A percentile compares a stretch with the other conserved stretches of the same genome.
phyloP scores from a whole-genome alignment of 1,140 invertebrate genomes.

The Maconellicoccus hirsutus region DNA sequence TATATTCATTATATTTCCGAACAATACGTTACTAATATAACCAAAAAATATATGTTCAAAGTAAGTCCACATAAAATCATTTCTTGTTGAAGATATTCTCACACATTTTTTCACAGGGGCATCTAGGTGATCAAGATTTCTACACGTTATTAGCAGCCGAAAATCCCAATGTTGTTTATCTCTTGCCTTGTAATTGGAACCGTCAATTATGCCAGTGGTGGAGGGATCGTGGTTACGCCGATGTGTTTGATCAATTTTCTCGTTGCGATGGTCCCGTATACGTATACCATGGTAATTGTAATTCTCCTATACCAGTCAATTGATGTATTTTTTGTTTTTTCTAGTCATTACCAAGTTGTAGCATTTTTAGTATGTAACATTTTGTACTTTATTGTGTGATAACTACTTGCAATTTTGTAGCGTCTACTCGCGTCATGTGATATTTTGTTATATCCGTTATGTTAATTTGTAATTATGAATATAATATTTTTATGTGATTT shows the following conservation, averaged over 20 bases:
- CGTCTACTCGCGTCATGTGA: too few relatives aligned
- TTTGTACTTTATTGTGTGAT: too few relatives aligned
- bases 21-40: slow-evolving; percentile 24
- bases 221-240: slow-evolving; percentile 61
- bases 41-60: slow-evolving; percentile 25
- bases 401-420: too few relatives aligned
- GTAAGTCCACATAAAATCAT: not conserved
- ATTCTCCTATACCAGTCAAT: slow-evolving; percentile 52
- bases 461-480: too few relatives aligned
- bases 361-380: not conserved
- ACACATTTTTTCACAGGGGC: slow-evolving; percentile 44
- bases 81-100: not conserved
- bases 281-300: slow-evolving; percentile 78
- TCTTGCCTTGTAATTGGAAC: slow-evolving; percentile 71
- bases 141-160: slow-evolving; percentile 65
- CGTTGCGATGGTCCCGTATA: slow-evolving; percentile 55
- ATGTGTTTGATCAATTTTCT: slow-evolving; percentile 65
- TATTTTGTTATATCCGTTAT: too few relatives aligned
- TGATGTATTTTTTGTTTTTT: not conserved
- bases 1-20: slow-evolving; percentile 34
- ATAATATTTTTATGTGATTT: too few relatives aligned
- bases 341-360: not conserved
- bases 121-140: slow-evolving; percentile 80
- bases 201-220: slow-evolving; percentile 76
- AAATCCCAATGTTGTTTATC: slow-evolving; percentile 58